These are phyloP conservation scores for Acridotheres tristis DNA, from an alignment of 2,797 vertebrate species.

Conservation along the genomic window DNA sequence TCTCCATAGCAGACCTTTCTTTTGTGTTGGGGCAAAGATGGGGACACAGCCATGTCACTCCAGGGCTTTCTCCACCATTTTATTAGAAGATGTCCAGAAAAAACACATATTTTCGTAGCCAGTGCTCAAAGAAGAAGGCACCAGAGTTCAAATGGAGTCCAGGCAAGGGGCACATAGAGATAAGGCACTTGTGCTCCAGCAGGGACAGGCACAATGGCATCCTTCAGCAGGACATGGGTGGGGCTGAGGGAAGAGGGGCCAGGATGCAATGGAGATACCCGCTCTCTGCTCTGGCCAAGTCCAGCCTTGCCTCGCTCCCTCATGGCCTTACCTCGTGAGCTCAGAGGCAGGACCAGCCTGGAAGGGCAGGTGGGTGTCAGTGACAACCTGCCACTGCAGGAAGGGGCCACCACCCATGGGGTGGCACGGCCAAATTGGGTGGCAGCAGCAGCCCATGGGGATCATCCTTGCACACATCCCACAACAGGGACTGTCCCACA, in stretches of 20 bases:
- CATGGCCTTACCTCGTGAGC: background rate
- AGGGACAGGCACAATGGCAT: background rate
- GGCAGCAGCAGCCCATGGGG: background rate
- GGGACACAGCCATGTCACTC: background rate
- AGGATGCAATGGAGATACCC: background rate
- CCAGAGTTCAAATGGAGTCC: background rate
- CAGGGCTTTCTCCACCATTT: constrained; percentile 37
- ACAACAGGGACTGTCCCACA: accelerated
- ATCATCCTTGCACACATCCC: background rate
- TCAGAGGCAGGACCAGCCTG: background rate
- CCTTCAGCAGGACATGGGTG: background rate
- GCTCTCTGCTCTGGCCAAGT: background rate
- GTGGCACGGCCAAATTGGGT: background rate
- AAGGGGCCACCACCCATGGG: background rate
- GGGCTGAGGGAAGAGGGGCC: background rate
- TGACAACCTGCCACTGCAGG: accelerated
- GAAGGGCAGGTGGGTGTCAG: background rate
- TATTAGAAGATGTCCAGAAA: constrained; percentile 52
- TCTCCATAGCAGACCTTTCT: background rate
- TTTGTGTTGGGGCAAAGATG: background rate
- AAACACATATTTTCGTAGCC: constrained; percentile 21
- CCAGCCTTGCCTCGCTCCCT: background rate
- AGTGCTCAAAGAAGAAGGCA: background rate
- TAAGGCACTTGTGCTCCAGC: background rate
- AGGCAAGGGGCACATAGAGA: background rate